Base-by-base conservation (phyloP, 2,888 invertebrate genomes). In the Tethea ocularis region DNA sequence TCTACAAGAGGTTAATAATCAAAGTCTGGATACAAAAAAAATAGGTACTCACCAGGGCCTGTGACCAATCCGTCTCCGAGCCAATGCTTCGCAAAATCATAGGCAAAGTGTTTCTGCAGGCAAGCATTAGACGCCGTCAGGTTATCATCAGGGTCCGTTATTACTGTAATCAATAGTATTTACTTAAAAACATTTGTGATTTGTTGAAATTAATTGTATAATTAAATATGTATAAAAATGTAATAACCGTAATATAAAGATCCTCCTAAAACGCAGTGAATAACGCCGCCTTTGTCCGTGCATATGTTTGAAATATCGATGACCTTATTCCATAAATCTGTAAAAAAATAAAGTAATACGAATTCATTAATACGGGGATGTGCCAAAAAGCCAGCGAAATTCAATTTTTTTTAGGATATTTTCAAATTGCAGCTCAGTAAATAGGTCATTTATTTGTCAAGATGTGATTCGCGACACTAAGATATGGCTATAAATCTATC, bases 91-190 rank as follows among this genome's bases (percentile, higher is more conserved):
- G 17, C 41, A 17, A 41, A 41, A 41, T n/a, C n/a, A 17, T 17
- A 41, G 3, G 10, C 17, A 17, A 41, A 41, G 15, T 41, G 41
- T 17, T 41, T 41, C 17, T 41, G n/a, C 15, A 41, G 41, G 15
- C 41, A 41, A 8, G 17, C 41, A 41, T 41, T 41, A 41, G 41
- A n/a, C 3, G 41, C 41, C 67, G 66, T 70, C 1, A 61, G 54
- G n/a, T 68, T 66, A 36, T 73, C 77, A 15, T 71, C 66, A 15
- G 74, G 73, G 53, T 77, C 71, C 26, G 72, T 57, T 22, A 77
- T 61, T 7, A 72, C 75, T 77, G 63, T 15, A 41, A 41, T 3
- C 36, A 36, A 36, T 11, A 33, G 5, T 11, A 11, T 33, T 33
- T 33, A 24, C 24, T 24, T 24, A 24, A 4, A 24, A 4, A 24